phyloP scores from a whole-genome alignment of 2,797 vertebrate species.

The Paguma larvata region DNA sequence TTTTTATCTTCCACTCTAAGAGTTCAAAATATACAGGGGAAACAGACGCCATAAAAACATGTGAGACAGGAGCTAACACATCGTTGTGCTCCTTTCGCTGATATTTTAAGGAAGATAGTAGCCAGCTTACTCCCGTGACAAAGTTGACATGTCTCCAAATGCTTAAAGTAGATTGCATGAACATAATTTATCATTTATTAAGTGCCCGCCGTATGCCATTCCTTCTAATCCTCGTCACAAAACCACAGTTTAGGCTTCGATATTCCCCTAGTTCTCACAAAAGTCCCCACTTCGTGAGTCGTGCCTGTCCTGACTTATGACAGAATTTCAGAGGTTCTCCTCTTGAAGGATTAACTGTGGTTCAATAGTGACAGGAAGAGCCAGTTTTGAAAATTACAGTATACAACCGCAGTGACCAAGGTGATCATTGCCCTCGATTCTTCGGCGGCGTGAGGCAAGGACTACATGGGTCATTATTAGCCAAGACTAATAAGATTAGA shows the following conservation, averaged over 20 bases:
- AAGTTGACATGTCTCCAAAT: neutral
- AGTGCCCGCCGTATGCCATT: neutral
- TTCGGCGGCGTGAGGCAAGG: neutral
- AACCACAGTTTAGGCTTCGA: neutral
- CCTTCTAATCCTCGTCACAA: neutral
- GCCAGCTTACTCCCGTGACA: neutral
- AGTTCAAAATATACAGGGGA: neutral
- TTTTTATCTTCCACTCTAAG: neutral
- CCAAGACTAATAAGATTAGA: neutral
- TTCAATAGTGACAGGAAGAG: neutral
- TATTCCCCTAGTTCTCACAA: neutral
- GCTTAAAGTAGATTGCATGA: neutral
- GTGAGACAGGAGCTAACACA: neutral
- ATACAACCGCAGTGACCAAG: neutral
- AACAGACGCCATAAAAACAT: neutral
- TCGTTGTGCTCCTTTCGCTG: neutral
- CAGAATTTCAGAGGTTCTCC: neutral
- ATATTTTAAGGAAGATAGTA: neutral
- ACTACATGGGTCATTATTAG: neutral
- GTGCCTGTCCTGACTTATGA: fast-evolving
- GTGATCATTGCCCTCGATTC: too few species aligned
- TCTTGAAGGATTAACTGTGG: neutral
- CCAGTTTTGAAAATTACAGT: neutral
- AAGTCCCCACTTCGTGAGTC: fast-evolving
- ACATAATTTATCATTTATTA: neutral